Evolutionary conservation across 2,113 vertebrate genomes (phyloP).

Genomic region (Osmerus eperlanus): DNA sequence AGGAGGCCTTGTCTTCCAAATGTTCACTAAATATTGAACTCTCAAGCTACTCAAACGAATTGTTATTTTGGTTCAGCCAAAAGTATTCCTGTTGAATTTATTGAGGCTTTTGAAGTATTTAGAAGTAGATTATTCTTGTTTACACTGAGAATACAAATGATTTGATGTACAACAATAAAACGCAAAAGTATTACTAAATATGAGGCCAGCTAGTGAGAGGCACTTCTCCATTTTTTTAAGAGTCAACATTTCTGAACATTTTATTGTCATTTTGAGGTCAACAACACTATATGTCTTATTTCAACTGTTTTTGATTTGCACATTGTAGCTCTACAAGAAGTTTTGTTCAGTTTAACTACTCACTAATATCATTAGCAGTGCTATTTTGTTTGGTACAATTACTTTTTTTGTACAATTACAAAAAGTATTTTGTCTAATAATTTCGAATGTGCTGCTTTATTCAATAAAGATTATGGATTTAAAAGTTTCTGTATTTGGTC

Average conservation of each 20-base stretch:
- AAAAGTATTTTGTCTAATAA: conserved; percentile 46
- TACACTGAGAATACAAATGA: too few species aligned
- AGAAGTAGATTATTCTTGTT: too few species aligned
- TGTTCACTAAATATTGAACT: too few species aligned
- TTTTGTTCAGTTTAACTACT: conserved; percentile 16
- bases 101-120: too few species aligned
- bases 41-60: too few species aligned
- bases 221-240: conserved; percentile 8
- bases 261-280: conserved; percentile 16
- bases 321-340: conserved; percentile 35
- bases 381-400: conserved; percentile 46
- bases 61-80: too few species aligned
- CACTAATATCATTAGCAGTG: conserved; percentile 15
- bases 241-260: conserved; percentile 42
- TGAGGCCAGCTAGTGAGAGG: too few species aligned
- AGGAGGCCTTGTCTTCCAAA: too few species aligned
- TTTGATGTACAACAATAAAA: too few species aligned
- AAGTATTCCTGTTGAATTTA: neutral
- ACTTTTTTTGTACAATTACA: conserved; percentile 60
- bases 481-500: conserved; percentile 2
- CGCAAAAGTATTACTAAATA: too few species aligned
- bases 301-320: conserved; percentile 53
- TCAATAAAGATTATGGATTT: conserved; percentile 55
- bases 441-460: conserved; percentile 55
- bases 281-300: conserved; percentile 55